phyloP scores from a whole-genome alignment of 2,113 vertebrate species.

The Theristicus caerulescens region DNA sequence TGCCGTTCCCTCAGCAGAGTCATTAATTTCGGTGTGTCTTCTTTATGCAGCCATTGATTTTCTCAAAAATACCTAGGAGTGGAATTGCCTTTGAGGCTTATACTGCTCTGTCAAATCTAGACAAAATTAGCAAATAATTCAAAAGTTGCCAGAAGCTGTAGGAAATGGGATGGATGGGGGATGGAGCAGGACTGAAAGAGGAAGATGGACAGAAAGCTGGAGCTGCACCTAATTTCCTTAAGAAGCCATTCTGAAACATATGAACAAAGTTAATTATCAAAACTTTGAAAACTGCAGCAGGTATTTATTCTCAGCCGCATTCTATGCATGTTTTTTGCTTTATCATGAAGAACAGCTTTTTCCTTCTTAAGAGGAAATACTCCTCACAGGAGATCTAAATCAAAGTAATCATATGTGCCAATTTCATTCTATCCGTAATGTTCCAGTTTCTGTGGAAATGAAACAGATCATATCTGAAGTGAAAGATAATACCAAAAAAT shows the following conservation, averaged over 20 bases:
- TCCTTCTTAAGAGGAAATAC: not conserved
- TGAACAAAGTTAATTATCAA: not conserved
- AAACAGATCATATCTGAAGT: not conserved
- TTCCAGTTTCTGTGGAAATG: constrained; percentile 4
- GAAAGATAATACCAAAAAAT: not conserved
- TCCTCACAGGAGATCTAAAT: not conserved
- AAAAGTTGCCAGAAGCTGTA: not conserved
- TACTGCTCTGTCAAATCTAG: not conserved
- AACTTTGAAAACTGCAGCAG: not conserved
- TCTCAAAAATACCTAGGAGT: not conserved
- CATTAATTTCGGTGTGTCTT: not conserved
- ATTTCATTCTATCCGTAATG: not conserved
- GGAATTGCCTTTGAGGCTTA: not conserved
- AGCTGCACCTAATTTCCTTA: not conserved
- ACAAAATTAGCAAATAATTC: not conserved
- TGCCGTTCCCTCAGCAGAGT: not conserved
- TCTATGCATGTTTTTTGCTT: not conserved
- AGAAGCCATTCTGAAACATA: not conserved
- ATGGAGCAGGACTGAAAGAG: not conserved
- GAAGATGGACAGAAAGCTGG: not conserved
- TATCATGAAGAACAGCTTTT: not conserved
- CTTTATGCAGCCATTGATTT: not conserved
- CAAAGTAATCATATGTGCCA: not conserved
- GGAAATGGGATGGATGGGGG: not conserved
- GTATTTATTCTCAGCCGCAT: not conserved